Base-by-base conservation (phyloP, 2,113 vertebrate genomes). In the Myanophis thanlyinensis region DNA sequence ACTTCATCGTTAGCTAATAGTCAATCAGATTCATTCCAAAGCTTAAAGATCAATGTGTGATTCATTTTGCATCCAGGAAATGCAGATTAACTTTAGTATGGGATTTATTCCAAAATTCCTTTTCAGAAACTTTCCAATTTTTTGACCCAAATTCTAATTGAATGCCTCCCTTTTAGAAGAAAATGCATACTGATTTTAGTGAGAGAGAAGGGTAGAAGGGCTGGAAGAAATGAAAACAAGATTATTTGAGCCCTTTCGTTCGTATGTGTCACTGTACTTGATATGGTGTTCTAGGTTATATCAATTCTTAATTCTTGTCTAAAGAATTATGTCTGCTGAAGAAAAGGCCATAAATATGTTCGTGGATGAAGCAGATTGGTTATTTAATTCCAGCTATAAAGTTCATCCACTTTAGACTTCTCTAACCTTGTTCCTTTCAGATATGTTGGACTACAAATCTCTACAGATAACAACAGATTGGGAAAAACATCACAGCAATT, bases 31-130 rank as follows among this genome's bases (percentile, higher is more conserved):
- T 30, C 80, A 53, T 96, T 96, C 91, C 15, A 80, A 93, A 62
- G 30, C 48, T 90, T 15, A 93, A 93, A 90, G 88, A 95, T 90
- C 23, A 51, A 91, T 87, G 90, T 90, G 96, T 95, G 95, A 97
- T 95, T 96, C 54, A 87, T 67, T 93, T 93, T 97, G 95, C 94
- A 92, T 51, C 35, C 88, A 95, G 95, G 96, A 97, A 97, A 97
- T 97, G 94, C 95, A 95, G 95, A 94, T 93, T 94, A 94, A 95
- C 90, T 89, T 84, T 49, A 40, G 48, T 48, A 85, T 46, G 35
- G 27, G 84, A 49, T 25, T 48, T 48, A 87, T 87, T 62, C 62
- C 54, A 49, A 87, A 49, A 87, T 62, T 49, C 8, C 46, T 52
- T 56, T 91, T 52, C 51, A 46, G 35, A 22, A 12, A 87, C 46